Evolutionary conservation across 2,888 invertebrate genomes (phyloP).

Genomic region (Drosophila kuntzei): DNA sequence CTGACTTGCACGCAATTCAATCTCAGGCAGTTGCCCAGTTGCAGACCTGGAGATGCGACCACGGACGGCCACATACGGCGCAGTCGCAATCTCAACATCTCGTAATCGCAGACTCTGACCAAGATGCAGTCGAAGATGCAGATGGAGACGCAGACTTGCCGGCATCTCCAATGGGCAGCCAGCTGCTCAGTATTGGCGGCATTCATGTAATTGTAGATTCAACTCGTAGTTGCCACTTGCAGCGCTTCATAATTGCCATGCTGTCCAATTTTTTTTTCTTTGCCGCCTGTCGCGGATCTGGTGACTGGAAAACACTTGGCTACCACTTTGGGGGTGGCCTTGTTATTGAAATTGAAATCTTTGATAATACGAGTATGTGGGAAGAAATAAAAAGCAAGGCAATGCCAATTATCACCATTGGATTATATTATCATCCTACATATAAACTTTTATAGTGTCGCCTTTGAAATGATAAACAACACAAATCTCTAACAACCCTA

Average conservation of each 20-base stretch:
- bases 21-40: conserved; percentile 30
- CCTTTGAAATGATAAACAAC: background rate
- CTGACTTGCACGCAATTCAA: conserved; percentile 67
- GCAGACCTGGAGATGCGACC: conserved; percentile 21
- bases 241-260: conserved; percentile 62
- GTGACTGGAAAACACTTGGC: conserved; percentile 33
- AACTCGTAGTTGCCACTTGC: conserved; percentile 58
- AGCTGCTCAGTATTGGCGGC: conserved; percentile 49
- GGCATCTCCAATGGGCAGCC: conserved; percentile 42
- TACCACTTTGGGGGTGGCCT: conserved; percentile 36
- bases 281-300: conserved; percentile 5
- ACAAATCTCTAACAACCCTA: background rate
- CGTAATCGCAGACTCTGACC: background rate
- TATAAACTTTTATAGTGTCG: background rate
- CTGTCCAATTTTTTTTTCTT: conserved; percentile 42
- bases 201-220: conserved; percentile 76
- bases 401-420: conserved; percentile 13
- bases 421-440: background rate
- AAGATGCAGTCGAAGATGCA: conserved; percentile 26
- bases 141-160: conserved; percentile 41
- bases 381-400: background rate
- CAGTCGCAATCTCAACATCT: conserved; percentile 11
- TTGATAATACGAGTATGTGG: conserved; percentile 5
- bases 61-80: conserved; percentile 63
- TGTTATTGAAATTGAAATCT: conserved; percentile 20